phyloP scores from a whole-genome alignment of 2,797 vertebrate genomes.

The Platalea minor region DNA sequence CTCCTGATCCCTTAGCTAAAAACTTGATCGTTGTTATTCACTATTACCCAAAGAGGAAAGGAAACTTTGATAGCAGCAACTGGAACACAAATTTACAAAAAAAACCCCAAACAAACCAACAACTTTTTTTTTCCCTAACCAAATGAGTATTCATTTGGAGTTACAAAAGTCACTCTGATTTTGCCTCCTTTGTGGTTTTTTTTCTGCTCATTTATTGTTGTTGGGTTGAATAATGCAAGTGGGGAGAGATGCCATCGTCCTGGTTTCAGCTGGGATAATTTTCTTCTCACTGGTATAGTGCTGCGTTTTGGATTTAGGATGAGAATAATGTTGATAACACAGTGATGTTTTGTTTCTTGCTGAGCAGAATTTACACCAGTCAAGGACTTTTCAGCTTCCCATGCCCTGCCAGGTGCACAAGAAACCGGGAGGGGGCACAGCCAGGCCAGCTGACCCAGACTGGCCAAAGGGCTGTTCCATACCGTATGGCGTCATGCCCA shows the following conservation, averaged over 20 bases:
- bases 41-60: not conserved
- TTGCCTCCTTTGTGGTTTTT: not conserved
- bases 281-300: too few species aligned
- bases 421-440: too few species aligned
- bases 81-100: not conserved
- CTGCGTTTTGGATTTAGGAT: too few species aligned
- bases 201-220: not conserved
- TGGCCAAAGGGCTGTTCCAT: too few species aligned
- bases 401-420: too few species aligned
- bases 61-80: not conserved
- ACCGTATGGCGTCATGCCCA: too few species aligned
- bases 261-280: too few species aligned
- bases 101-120: not conserved
- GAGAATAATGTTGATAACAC: too few species aligned
- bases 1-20: not conserved
- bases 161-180: slow-evolving; percentile 28
- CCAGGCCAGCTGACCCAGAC: too few species aligned
- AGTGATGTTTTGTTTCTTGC: too few species aligned
- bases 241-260: not conserved
- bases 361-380: too few species aligned
- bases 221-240: not conserved
- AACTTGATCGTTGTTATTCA: not conserved
- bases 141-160: not conserved
- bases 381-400: too few species aligned
- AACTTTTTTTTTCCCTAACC: not conserved